A percentile compares a stretch with the other conserved stretches of the same genome.
Evolutionary conservation across 1,140 invertebrate species (phyloP).

Genomic region (Trypoxylus dichotomus): DNA sequence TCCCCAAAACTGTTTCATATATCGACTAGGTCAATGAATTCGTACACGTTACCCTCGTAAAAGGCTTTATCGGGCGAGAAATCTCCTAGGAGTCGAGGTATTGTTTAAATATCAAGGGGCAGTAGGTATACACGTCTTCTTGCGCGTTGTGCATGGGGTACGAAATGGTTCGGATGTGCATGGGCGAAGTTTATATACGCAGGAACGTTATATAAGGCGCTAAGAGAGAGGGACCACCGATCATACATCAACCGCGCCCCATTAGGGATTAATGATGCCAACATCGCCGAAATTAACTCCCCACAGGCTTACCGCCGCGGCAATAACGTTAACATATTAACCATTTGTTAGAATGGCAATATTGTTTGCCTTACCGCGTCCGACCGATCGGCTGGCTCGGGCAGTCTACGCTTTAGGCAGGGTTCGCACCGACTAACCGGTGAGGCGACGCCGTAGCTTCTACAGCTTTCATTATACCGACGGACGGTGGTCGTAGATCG

Average conservation of each 20-base stretch:
- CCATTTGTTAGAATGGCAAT: slow-evolving; percentile 56
- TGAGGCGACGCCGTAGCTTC: background rate
- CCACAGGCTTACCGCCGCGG: slow-evolving; percentile 52
- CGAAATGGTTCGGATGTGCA: background rate
- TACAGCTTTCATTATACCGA: slow-evolving; percentile 11
- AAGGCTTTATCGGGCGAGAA: background rate
- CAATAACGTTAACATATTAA: slow-evolving; percentile 56
- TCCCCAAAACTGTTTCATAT: background rate
- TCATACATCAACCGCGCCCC: slow-evolving; percentile 55
- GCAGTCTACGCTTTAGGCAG: background rate
- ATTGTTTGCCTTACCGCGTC: slow-evolving; percentile 35
- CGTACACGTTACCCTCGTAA: background rate
- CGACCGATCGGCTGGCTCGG: background rate
- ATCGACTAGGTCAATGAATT: background rate
- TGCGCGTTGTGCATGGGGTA: background rate
- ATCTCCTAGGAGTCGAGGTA: background rate
- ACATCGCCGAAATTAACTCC: slow-evolving; percentile 55
- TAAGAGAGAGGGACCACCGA: slow-evolving; percentile 36
- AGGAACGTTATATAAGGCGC: background rate
- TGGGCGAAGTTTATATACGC: slow-evolving; percentile 1
- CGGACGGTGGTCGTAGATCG: slow-evolving; percentile 7
- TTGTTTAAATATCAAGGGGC: background rate
- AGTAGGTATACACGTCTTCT: background rate
- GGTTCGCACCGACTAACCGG: background rate
- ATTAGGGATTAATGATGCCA: slow-evolving; percentile 57